Percentiles rank a stretch among this genome's conserved stretches.
Conservation (phyloP, 2,797 vertebrate species). For the Lithobates sylvaticus region DNA sequence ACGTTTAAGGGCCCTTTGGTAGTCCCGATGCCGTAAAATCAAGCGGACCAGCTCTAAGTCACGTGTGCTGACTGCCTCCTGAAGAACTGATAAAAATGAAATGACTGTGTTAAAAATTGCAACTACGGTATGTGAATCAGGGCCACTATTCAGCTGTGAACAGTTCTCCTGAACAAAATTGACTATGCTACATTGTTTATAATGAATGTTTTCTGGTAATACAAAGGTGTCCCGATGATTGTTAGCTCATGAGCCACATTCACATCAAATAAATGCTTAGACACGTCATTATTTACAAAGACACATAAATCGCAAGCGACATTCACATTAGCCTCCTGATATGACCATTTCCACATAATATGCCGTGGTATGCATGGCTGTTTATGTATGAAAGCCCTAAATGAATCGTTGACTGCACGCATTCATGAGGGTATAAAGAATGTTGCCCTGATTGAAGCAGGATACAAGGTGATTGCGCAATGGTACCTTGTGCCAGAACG, state of each 20-base stretch:
- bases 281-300: no score
- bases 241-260: not conserved
- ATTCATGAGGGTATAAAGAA: no score
- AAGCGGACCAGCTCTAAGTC: slow-evolving; percentile 93
- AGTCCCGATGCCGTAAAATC: slow-evolving; percentile 93
- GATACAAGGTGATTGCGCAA: no score
- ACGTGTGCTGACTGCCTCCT: slow-evolving; percentile 94
- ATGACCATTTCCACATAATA: no score
- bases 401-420: no score
- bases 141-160: not conserved
- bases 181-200: not conserved
- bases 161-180: not conserved
- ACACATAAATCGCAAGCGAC: no score
- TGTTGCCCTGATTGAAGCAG: no score
- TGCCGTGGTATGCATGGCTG: no score
- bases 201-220: not conserved
- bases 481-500: no score
- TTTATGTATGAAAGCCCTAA: no score
- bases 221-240: not conserved
- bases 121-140: not conserved
- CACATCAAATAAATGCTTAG: no score
- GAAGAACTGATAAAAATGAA: slow-evolving; percentile 81
- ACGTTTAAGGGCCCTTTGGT: slow-evolving; percentile 93
- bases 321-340: no score
- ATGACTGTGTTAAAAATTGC: not conserved